These are phyloP conservation scores for Leucoptera coffeella DNA, from an alignment of 2,888 invertebrate species.

Conservation along the genomic window DNA sequence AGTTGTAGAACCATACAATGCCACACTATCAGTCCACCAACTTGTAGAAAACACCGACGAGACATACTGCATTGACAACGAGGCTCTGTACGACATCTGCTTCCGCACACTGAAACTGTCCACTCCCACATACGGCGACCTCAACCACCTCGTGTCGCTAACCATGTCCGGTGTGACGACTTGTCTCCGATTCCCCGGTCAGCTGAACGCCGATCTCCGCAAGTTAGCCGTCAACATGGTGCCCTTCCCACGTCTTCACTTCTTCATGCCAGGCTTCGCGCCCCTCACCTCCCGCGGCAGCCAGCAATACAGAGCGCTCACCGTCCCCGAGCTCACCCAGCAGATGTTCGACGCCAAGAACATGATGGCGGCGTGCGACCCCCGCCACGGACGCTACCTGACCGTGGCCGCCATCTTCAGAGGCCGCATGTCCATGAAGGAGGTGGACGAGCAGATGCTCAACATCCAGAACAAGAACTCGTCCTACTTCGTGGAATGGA, in stretches of 20 bases:
- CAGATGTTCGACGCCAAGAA: conserved; percentile 95
- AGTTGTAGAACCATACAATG: conserved; percentile 89
- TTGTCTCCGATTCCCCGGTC: conserved; percentile 87
- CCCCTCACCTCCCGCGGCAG: conserved; percentile 85
- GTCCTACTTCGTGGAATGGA: conserved; percentile 87
- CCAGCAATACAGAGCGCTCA: conserved; percentile 84
- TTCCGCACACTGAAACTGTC: conserved; percentile 83
- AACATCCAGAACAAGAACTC: conserved; percentile 94
- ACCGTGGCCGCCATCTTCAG: conserved; percentile 90
- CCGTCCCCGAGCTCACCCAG: conserved; percentile 86
- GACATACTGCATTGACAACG: conserved; percentile 88
- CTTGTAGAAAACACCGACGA: conserved; percentile 88
- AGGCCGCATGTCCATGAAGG: conserved; percentile 92
- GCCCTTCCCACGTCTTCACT: conserved; percentile 92
- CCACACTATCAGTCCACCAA: conserved; percentile 82
- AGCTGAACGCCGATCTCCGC: conserved; percentile 87
- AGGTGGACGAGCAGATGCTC: conserved; percentile 86
- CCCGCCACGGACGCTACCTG: conserved; percentile 84
- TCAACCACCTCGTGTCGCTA: conserved; percentile 84
- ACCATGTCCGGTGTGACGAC: conserved; percentile 89
- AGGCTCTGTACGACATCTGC: conserved; percentile 89
- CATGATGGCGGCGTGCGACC: conserved; percentile 96
- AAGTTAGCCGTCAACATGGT: conserved; percentile 96
- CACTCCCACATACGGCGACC: conserved; percentile 87
- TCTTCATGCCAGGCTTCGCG: conserved; percentile 95